Conservation (phyloP, 2,888 invertebrate species). For the Pyrrhosoma nymphula region DNA sequence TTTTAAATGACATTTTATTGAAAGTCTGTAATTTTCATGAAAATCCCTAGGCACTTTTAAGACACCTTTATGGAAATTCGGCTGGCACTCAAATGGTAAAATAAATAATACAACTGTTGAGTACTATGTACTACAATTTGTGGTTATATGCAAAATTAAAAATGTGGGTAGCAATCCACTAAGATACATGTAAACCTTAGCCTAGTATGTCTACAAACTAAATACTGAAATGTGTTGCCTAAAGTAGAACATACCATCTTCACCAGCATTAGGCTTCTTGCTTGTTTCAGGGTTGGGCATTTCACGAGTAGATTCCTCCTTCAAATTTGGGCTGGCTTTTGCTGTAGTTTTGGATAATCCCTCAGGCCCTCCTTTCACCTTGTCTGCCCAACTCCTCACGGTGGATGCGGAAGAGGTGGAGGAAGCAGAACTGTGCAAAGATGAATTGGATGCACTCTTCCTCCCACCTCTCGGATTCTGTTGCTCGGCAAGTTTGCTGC, state of each 20-base stretch:
- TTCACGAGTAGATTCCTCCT: constrained; percentile 62
- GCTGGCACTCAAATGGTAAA: too few species aligned
- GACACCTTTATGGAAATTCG: too few species aligned
- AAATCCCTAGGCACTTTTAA: too few species aligned
- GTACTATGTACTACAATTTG: too few species aligned
- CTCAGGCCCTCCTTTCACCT: constrained; percentile 75
- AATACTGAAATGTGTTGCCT: too few species aligned
- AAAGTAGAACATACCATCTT: constrained; percentile 70
- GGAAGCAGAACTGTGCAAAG: constrained; percentile 73
- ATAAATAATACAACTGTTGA: too few species aligned
- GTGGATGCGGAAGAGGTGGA: constrained; percentile 74
- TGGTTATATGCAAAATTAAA: background rate
- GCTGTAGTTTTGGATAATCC: constrained; percentile 37
- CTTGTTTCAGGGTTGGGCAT: background rate
- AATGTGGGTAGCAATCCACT: background rate
- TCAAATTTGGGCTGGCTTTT: constrained; percentile 70
- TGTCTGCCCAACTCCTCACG: constrained; percentile 78
- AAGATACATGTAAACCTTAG: too few species aligned
- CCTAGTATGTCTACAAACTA: too few species aligned
- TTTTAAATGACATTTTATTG: too few species aligned
- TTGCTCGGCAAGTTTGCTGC: constrained; percentile 54
- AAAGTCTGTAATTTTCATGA: too few species aligned
- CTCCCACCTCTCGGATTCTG: constrained; percentile 59
- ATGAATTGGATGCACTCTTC: constrained; percentile 54
- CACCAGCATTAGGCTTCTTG: constrained; percentile 68